A percentile compares a stretch with the other conserved stretches of the same genome.
phyloP scores from a whole-genome alignment of 2,113 vertebrate genomes.

The Melanostigma gelatinosum region DNA sequence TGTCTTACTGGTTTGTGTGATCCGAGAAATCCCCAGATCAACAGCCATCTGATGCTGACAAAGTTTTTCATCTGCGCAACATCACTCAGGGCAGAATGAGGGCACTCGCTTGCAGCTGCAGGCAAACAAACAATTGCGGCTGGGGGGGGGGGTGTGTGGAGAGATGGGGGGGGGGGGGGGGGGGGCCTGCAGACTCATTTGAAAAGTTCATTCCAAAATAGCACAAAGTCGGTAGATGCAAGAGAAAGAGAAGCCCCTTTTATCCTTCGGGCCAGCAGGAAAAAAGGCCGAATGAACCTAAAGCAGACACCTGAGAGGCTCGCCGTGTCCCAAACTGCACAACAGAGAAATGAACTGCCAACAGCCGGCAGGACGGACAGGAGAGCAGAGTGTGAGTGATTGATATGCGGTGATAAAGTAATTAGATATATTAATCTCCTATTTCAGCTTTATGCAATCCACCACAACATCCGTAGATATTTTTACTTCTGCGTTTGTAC shows the following conservation, averaged over 20 bases:
- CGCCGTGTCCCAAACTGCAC: slow-evolving; percentile 26
- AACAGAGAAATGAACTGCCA: slow-evolving; percentile 35
- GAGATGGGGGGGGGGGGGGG: slow-evolving; percentile 6
- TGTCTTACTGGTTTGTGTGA: slow-evolving; percentile 49
- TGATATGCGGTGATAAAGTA: slow-evolving; percentile 11
- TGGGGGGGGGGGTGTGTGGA: slow-evolving; percentile 16
- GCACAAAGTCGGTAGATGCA: slow-evolving; percentile 73
- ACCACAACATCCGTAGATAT: background rate
- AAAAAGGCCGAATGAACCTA: slow-evolving; percentile 72
- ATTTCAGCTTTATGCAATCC: background rate
- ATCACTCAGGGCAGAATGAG: slow-evolving; percentile 54
- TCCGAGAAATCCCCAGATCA: slow-evolving; percentile 32
- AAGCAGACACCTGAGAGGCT: slow-evolving; percentile 71
- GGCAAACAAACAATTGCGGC: slow-evolving; percentile 51
- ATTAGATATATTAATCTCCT: background rate
- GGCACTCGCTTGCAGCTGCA: slow-evolving; percentile 67
- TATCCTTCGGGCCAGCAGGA: slow-evolving; percentile 45
- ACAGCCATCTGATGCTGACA: slow-evolving; percentile 47
- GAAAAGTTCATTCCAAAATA: slow-evolving; percentile 61
- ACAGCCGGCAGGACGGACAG: slow-evolving; percentile 13
- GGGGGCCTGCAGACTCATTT: slow-evolving; percentile 37
- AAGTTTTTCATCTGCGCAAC: slow-evolving; percentile 53
- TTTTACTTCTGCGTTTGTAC: slow-evolving; percentile 11
- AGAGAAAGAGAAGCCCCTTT: slow-evolving; percentile 60
- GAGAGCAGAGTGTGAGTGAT: slow-evolving; percentile 1